Evolutionary conservation across 2,888 invertebrate genomes (phyloP).

Genomic region (Cetonia aurata): DNA sequence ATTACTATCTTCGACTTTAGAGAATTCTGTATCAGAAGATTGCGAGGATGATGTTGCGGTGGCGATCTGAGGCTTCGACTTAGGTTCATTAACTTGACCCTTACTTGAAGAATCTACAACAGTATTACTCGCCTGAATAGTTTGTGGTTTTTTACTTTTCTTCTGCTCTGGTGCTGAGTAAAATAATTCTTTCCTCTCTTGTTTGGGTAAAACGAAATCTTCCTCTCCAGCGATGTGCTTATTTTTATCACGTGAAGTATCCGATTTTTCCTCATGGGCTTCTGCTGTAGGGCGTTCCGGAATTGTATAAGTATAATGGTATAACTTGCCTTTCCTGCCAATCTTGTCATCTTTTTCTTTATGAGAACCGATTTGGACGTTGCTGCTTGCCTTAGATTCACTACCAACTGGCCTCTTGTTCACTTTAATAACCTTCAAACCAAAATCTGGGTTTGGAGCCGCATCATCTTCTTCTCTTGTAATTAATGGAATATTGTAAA

Average conservation of each 20-base stretch:
- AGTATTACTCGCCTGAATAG: no score
- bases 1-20: no score
- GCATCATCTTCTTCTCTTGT: background rate
- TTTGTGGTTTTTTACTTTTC: no score
- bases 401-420: background rate
- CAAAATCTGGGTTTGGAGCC: background rate
- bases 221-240: background rate
- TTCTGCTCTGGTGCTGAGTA: no score
- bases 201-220: background rate
- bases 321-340: background rate
- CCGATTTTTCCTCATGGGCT: background rate
- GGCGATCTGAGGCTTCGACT: no score
- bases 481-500: background rate
- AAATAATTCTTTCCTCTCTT: background rate
- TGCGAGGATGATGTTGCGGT: no score
- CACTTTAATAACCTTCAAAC: constrained; percentile 18
- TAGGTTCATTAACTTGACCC: no score
- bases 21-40: no score
- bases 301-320: background rate
- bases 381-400: background rate
- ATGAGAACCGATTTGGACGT: background rate
- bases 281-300: background rate
- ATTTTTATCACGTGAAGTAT: background rate
- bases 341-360: background rate
- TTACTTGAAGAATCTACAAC: no score